Evolutionary conservation across 2,888 invertebrate species (phyloP).

Genomic region (Ceramica pisi): DNA sequence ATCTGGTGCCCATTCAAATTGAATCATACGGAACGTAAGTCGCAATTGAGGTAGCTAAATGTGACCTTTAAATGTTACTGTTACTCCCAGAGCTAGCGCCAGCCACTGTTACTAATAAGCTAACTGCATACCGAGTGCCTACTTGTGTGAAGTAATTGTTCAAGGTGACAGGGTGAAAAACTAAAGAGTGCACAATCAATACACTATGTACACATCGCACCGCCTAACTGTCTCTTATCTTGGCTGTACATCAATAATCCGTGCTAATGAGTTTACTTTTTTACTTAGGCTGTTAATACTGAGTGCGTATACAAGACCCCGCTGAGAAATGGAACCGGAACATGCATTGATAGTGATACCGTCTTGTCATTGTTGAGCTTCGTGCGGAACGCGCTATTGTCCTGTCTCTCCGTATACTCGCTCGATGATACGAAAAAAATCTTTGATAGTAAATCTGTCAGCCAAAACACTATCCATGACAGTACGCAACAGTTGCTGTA

Average conservation of each 20-base stretch:
- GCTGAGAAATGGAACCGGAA: slow-evolving; percentile 70
- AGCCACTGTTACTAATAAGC: slow-evolving; percentile 54
- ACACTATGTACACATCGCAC: slow-evolving; percentile 40
- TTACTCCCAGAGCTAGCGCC: slow-evolving; percentile 39
- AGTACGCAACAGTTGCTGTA: slow-evolving; percentile 24
- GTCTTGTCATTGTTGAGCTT: slow-evolving; percentile 80
- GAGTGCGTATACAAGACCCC: slow-evolving; percentile 40
- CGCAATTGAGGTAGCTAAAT: slow-evolving; percentile 42
- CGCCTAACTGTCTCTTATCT: slow-evolving; percentile 37
- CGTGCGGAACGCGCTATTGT: slow-evolving; percentile 79
- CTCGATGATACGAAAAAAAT: slow-evolving; percentile 53
- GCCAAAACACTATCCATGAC: slow-evolving; percentile 34
- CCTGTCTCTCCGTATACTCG: slow-evolving; percentile 64
- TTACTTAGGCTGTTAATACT: slow-evolving; percentile 42
- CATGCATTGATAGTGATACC: slow-evolving; percentile 69
- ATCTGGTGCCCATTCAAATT: slow-evolving; percentile 61
- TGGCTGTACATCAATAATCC: slow-evolving; percentile 22
- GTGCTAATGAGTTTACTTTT: slow-evolving; percentile 54
- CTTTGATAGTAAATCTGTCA: slow-evolving; percentile 50
- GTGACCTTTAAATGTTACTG: slow-evolving; percentile 62
- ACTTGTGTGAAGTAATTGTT: slow-evolving; percentile 52
- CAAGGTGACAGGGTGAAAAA: slow-evolving; percentile 53
- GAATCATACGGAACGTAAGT: slow-evolving; percentile 48
- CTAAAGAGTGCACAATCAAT: slow-evolving; percentile 47
- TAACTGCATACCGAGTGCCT: slow-evolving; percentile 42